Percentiles rank a stretch among this genome's conserved stretches.
Evolutionary conservation across 2,888 invertebrate species (phyloP).

Genomic region (Polydrusus cervinus): DNA sequence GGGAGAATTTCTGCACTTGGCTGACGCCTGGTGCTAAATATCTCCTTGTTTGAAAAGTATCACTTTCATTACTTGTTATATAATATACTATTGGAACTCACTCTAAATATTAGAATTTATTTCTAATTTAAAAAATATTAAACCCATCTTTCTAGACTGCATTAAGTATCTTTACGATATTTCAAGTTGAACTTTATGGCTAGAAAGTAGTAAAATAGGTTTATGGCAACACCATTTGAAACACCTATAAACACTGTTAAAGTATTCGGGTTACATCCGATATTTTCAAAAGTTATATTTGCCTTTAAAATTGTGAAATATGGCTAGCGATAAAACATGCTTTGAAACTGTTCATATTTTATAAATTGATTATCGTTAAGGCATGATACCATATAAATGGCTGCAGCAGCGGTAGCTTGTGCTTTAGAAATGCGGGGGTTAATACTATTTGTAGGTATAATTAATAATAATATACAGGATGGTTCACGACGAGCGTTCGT

Average conservation of each 20-base stretch:
- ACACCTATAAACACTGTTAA: conserved; percentile 22
- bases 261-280: conserved; percentile 6
- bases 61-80: no score
- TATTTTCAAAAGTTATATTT: conserved; percentile 13
- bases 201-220: conserved; percentile 9
- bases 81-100: no score
- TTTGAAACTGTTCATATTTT: not conserved
- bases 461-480: no score
- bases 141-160: not conserved
- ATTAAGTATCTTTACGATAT: conserved; percentile 6
- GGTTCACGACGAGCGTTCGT: no score
- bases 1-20: no score
- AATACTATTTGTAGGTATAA: no score
- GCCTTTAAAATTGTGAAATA: conserved; percentile 11
- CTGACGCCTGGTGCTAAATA: no score
- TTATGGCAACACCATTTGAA: conserved; percentile 26
- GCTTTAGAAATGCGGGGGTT: no score
- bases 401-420: no score
- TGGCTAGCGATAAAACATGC: not conserved
- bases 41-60: no score
- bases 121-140: conserved; percentile 2
- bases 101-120: not conserved
- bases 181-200: conserved; percentile 5
- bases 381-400: no score
- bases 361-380: not conserved